Conservation (phyloP, 2,888 invertebrate species). For the Ametastegia equiseti region DNA sequence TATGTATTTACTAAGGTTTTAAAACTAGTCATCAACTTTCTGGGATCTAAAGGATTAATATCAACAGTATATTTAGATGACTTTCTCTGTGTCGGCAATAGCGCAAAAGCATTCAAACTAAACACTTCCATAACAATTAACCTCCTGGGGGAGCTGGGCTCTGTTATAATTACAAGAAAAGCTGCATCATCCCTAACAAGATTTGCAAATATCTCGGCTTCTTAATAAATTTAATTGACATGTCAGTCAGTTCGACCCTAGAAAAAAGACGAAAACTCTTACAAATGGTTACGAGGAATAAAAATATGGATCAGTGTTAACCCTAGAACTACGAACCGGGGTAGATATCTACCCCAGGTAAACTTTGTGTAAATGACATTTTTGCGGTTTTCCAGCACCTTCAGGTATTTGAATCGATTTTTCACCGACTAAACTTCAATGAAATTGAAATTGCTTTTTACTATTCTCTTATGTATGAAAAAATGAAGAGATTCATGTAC, state of each 20-base stretch:
- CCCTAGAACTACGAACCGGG: no score
- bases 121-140: not conserved
- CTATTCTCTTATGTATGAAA: no score
- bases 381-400: no score
- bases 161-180: constrained; percentile 28
- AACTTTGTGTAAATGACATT: no score
- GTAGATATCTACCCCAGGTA: no score
- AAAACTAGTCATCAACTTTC: constrained; percentile 32
- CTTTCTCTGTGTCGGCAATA: constrained; percentile 22
- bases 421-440: no score
- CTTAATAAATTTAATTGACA: not conserved
- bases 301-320: not conserved
- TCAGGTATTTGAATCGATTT: no score
- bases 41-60: constrained; percentile 19
- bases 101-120: not conserved
- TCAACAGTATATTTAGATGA: constrained; percentile 44
- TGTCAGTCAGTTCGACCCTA: not conserved
- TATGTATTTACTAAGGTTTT: constrained; percentile 46
- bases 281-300: not conserved
- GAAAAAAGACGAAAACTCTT: not conserved
- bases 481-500: no score
- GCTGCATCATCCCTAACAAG: constrained; percentile 7
- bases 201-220: constrained; percentile 32
- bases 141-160: no score
- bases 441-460: no score